A percentile compares a stretch with the other conserved stretches of the same genome.
Conservation (phyloP, 1,140 invertebrate species). For the Rhyzopertha dominica region DNA sequence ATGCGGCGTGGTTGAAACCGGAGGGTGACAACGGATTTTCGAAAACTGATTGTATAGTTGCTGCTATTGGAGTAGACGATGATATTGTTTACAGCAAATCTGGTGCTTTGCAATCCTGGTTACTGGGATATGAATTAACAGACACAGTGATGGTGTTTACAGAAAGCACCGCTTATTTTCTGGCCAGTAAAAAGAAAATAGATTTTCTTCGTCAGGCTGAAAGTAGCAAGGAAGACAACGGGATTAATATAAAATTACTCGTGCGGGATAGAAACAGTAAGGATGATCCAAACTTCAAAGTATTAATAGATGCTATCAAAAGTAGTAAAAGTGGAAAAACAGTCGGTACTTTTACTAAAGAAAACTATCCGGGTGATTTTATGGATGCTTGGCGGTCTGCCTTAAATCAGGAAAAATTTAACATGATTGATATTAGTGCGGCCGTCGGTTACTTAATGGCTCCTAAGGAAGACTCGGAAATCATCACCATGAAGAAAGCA, state of each 20-base stretch:
- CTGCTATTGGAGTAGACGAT: constrained; percentile 87
- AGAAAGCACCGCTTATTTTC: constrained; percentile 77
- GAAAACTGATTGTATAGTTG: constrained; percentile 86
- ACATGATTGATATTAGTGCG: constrained; percentile 83
- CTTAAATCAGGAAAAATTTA: constrained; percentile 72
- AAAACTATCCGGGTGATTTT: constrained; percentile 90
- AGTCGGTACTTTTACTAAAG: constrained; percentile 91
- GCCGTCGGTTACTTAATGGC: constrained; percentile 84
- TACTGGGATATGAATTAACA: constrained; percentile 93
- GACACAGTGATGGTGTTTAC: constrained; percentile 93
- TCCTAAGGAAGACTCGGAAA: constrained; percentile 91
- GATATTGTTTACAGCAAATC: constrained; percentile 96
- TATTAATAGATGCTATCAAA: constrained; percentile 80
- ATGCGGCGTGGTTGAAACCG: constrained; percentile 83
- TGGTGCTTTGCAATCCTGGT: constrained; percentile 91
- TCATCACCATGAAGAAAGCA: constrained; percentile 91
- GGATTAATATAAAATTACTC: constrained; percentile 76
- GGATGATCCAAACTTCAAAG: constrained; percentile 90
- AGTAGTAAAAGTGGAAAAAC: constrained; percentile 85
- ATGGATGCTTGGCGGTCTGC: constrained; percentile 83
- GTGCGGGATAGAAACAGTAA: constrained; percentile 90
- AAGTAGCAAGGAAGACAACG: constrained; percentile 76
- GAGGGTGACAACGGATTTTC: constrained; percentile 65
- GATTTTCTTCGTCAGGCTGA: constrained; percentile 94
- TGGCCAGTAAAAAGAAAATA: constrained; percentile 97